Percentiles rank a stretch among this genome's conserved stretches.
Evolutionary conservation across 1,140 invertebrate species (phyloP).

Genomic region (Lucilia sericata): DNA sequence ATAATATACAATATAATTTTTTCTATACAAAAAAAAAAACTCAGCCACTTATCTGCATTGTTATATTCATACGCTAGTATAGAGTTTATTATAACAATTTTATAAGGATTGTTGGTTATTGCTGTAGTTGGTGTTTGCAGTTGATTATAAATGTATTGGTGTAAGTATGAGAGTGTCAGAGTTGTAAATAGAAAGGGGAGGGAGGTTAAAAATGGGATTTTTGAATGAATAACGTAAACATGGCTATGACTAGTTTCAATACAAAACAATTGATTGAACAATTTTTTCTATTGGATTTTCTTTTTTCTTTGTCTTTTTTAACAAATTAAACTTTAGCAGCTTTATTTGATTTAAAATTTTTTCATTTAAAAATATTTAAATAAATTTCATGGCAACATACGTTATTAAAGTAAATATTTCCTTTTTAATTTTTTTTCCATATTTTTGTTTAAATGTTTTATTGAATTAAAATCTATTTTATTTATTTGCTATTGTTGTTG

Average conservation of each 20-base stretch:
- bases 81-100: conserved; percentile 31
- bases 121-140: too few relatives aligned
- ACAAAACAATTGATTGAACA: too few relatives aligned
- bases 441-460: not conserved
- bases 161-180: not conserved
- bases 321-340: not conserved
- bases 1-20: not conserved
- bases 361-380: not conserved
- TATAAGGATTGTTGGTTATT: not conserved
- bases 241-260: too few relatives aligned
- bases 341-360: not conserved
- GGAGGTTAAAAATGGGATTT: too few relatives aligned
- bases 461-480: not conserved
- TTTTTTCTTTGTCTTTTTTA: not conserved
- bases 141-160: not conserved
- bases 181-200: too few relatives aligned
- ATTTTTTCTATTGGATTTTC: too few relatives aligned
- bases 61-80: conserved; percentile 24
- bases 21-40: conserved; percentile 1
- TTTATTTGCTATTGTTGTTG: not conserved
- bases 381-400: not conserved
- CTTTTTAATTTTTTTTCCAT: not conserved
- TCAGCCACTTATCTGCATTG: conserved; percentile 33
- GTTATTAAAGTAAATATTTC: not conserved
- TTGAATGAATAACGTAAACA: too few relatives aligned